Percentiles rank a stretch among this genome's conserved stretches.
phyloP scores from a whole-genome alignment of 2,888 invertebrate species.

The Harpagoxenus sublaevis region DNA sequence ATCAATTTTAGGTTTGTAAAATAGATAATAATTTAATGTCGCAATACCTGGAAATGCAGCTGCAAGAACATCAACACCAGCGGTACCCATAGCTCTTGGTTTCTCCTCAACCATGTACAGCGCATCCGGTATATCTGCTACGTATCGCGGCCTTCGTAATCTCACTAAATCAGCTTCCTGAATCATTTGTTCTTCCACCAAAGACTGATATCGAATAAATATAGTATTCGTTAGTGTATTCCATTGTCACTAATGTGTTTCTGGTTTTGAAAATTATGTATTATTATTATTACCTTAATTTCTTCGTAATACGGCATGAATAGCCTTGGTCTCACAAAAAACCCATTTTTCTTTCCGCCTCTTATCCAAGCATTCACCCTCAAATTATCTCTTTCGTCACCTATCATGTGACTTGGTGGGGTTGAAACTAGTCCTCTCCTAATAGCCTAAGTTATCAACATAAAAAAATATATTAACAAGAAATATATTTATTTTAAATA shows the following conservation, averaged over 20 bases:
- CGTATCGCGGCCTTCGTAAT: conserved; percentile 90
- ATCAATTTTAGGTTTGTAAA: background rate
- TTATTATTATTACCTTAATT: conserved; percentile 90
- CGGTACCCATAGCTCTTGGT: conserved; percentile 86
- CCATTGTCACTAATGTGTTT: background rate
- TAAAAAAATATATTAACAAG: conserved; percentile 12
- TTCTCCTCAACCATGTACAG: conserved; percentile 94
- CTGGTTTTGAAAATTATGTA: background rate
- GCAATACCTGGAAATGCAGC: conserved; percentile 88
- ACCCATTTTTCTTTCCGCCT: conserved; percentile 90
- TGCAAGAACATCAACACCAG: conserved; percentile 89
- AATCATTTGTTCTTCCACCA: conserved; percentile 94
- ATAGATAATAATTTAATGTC: conserved; percentile 18
- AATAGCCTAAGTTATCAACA: conserved; percentile 85
- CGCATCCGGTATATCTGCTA: conserved; percentile 96
- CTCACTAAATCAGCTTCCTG: conserved; percentile 92
- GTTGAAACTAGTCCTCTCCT: conserved; percentile 93
- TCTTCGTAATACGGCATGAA: conserved; percentile 98
- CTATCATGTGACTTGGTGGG: conserved; percentile 95
- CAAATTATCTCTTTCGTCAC: conserved; percentile 90
- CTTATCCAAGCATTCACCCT: conserved; percentile 94
- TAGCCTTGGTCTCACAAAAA: conserved; percentile 94
- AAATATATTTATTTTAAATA: background rate
- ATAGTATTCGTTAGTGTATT: conserved; percentile 7
- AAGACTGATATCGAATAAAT: conserved; percentile 86